Evolutionary conservation across 2,888 invertebrate genomes (phyloP), one percentile per base, ranked within the genome.

Genomic region (Drosophila birchii): DNA sequence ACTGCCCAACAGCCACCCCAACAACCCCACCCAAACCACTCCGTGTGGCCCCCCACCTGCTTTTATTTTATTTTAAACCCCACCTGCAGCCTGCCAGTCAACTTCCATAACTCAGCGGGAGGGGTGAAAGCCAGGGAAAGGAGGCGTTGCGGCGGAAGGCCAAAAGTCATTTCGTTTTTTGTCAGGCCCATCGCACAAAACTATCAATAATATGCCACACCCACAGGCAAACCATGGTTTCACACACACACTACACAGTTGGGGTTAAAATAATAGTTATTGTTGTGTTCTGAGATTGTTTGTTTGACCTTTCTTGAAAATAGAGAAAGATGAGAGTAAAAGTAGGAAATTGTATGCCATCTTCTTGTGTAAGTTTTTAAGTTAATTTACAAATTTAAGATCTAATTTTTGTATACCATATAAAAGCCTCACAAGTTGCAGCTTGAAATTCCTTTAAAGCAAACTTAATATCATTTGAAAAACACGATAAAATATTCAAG

Each of bases 171-270:
- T 73, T 68, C 69, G 67, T 74, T 81, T 76, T 74, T 72, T 78
- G 75, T 85, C 79, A 72, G 63, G 73, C 88, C 82, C 82, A 77
- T 77, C 74, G 83, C 72, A 57, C 68, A 86, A 83, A 83, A 84
- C 84, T 84, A 84, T 84, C 88, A 84, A 84, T 88, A 84, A 84
- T 88, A 71, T 75, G 83, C 59, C 84, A 78, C 76, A 53, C 86
- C 80, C 80, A 49, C 59, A 8, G 23, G 32, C 7, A 47, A 39
- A n/a, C 49, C 23, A 34, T 51, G 16, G 16, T 20, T 8, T 32
- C 38, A n/a, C 47, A 26, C 47, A 16, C 32, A 34, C 53, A 53
- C 49, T 45, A 3, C 11, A 58, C 58, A 58, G 36, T 58, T 34
- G 26, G 23, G 58, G 51, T 26, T 26, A 44, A 38, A 11, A 49